These are phyloP conservation scores for Habrosyne pyritoides DNA, from an alignment of 2,888 invertebrate genomes.

Conservation along the genomic window DNA sequence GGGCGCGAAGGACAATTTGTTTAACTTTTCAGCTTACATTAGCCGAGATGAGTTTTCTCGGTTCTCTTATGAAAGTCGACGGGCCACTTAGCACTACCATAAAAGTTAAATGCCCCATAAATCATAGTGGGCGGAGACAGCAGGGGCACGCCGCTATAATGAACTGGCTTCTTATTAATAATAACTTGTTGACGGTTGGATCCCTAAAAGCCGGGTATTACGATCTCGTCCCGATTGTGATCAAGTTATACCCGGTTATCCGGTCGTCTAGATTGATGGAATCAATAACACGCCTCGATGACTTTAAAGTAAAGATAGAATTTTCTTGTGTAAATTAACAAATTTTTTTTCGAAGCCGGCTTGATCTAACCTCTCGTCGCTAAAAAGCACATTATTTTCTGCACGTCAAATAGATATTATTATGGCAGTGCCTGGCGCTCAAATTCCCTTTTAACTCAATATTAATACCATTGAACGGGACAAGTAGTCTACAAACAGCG, in stretches of 20 bases:
- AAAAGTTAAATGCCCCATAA: constrained; percentile 79
- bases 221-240: constrained; percentile 18
- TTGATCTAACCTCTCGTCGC: background rate
- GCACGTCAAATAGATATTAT: background rate
- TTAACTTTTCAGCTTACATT: constrained; percentile 75
- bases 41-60: constrained; percentile 66
- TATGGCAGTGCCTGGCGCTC: background rate
- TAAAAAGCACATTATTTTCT: background rate
- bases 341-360: too few species aligned
- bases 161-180: constrained; percentile 72
- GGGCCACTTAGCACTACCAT: constrained; percentile 75
- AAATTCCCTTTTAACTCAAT: constrained; percentile 5
- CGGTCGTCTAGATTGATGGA: constrained; percentile 40
- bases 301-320: constrained; percentile 42
- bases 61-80: constrained; percentile 63
- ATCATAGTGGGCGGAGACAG: constrained; percentile 67
- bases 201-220: constrained; percentile 39
- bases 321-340: too few species aligned
- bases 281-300: constrained; percentile 46
- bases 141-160: constrained; percentile 49
- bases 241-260: constrained; percentile 11
- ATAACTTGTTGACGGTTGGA: constrained; percentile 40
- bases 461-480: constrained; percentile 10
- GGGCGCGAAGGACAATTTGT: constrained; percentile 57
- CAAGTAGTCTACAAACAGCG: constrained; percentile 42